Evolutionary conservation across 37 sponge, comb jelly and placozoan species (phyloP), one percentile per base, ranked within the genome.

Genomic region (Tethya wilhelma): DNA sequence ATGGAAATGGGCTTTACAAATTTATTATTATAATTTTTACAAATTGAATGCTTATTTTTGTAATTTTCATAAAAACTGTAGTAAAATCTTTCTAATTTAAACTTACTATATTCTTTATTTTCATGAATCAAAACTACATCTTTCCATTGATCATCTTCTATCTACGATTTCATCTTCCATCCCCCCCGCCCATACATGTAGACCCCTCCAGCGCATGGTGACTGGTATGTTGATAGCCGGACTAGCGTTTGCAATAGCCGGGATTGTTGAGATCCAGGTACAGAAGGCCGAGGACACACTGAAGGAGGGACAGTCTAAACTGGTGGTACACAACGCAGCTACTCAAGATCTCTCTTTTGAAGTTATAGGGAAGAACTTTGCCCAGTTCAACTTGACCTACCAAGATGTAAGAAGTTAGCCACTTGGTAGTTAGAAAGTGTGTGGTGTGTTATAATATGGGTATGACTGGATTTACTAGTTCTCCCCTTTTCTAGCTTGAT

Each of bases 151-250:
- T 75, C 62, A 33, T 25, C 25, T 9, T 33, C 12, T 75, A 30
- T 59, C 28, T 38, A 56, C 64, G 55, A 4, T 23, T 46, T 9
- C 60, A 22, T 63, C 44, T 38, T 34, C 4, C 42, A 11, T 49
- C 38, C 33, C 2, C 69, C 8, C 7, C 32, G 4, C 23, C 4
- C 23, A 8, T 70, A 39, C n/a, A 65, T 65, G 17, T 44, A 95
- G 95, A 79, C 97, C 97, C 9, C 73, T 97, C 26, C 96, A 92
- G 86, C 83, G 95, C 33, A 97, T 97, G 98, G 85, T 84, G 17
- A 56, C 77, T 33, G 98, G 98, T 6, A 97, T 97, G 91, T 20
- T 81, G 2, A 57, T 97, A 2, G 96, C 96, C 59, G 86, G 92
- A 17, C 37, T 93, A n/a, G 84, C 96, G 23, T 97, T 97, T 63